These are phyloP conservation scores for Catotricha subobsoleta DNA, from an alignment of 2,888 invertebrate genomes.

Conservation along the genomic window DNA sequence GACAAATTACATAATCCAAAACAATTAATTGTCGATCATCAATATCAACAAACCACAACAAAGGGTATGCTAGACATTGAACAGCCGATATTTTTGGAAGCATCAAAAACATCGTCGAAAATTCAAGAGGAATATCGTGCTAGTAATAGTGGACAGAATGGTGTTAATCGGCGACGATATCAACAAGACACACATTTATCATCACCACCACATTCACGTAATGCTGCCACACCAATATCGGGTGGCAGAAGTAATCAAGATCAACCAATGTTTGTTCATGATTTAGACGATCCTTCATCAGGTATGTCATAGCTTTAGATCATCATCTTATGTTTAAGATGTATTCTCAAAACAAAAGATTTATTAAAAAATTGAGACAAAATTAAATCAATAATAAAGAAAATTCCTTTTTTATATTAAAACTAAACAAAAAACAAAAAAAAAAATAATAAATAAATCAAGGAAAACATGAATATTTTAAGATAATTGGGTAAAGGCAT, in stretches of 20 bases:
- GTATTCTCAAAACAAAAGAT: too few relatives aligned
- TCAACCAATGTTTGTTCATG: slow-evolving; percentile 4
- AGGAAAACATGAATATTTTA: too few relatives aligned
- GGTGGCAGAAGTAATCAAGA: background rate
- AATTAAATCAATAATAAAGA: too few relatives aligned
- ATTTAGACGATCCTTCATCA: slow-evolving; percentile 9
- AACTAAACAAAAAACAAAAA: too few relatives aligned
- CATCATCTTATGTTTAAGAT: too few relatives aligned
- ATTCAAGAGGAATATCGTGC: slow-evolving; percentile 7
- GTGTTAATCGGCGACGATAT: background rate
- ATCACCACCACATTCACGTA: background rate
- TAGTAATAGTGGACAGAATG: background rate
- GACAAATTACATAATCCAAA: background rate
- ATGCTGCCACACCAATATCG: background rate
- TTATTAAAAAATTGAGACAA: too few relatives aligned
- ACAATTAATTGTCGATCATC: background rate
- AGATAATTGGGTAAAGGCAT: too few relatives aligned
- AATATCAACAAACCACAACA: background rate
- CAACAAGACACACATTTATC: background rate
- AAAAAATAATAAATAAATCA: too few relatives aligned
- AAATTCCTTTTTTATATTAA: too few relatives aligned
- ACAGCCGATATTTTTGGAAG: slow-evolving; percentile 8
- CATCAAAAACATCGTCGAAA: slow-evolving; percentile 5
- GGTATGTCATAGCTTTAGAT: slow-evolving; percentile 11
- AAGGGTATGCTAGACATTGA: too few relatives aligned